A percentile compares a stretch with the other conserved stretches of the same genome.
These are phyloP conservation scores for Pterois miles DNA, from an alignment of 2,797 vertebrate species.

Conservation along the genomic window DNA sequence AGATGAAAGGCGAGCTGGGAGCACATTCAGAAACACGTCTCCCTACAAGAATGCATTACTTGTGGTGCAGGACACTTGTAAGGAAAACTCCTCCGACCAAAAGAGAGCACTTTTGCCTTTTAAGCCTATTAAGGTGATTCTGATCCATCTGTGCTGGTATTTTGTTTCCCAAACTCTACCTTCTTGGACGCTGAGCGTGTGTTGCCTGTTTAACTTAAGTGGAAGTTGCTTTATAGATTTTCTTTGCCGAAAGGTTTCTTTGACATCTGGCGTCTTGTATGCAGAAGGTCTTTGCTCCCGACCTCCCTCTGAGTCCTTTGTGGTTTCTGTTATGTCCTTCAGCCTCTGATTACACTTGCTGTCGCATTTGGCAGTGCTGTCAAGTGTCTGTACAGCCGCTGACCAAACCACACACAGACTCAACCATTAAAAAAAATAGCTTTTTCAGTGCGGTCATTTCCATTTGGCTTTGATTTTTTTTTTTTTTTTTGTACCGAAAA, in stretches of 20 bases:
- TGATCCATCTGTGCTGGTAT: neutral
- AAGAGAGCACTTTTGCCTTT: conserved; percentile 16
- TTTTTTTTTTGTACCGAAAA: conserved; percentile 1
- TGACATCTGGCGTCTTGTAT: conserved; percentile 24
- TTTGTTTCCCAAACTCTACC: neutral
- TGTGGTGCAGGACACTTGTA: conserved; percentile 2
- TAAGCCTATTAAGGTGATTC: conserved; percentile 16
- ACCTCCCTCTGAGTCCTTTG: neutral
- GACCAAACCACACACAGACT: conserved; percentile 34
- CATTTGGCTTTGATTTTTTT: neutral
- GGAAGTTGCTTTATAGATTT: neutral
- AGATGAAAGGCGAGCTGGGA: conserved; percentile 43
- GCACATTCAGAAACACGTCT: conserved; percentile 40
- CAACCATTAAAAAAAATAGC: neutral
- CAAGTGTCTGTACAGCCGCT: conserved; percentile 18
- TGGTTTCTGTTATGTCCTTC: conserved; percentile 23
- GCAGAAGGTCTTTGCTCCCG: neutral
- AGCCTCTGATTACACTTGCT: conserved; percentile 14
- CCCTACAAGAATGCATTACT: conserved; percentile 44
- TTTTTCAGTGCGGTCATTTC: conserved; percentile 10
- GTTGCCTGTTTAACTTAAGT: neutral
- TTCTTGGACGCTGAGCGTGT: neutral
- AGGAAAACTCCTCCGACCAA: neutral
- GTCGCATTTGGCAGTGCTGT: conserved; percentile 12
- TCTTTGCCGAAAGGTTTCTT: conserved; percentile 16